Evolutionary conservation across 2,888 invertebrate species (phyloP), one percentile per base, ranked within the genome.

Genomic region (Nipponacmea schrenckii): DNA sequence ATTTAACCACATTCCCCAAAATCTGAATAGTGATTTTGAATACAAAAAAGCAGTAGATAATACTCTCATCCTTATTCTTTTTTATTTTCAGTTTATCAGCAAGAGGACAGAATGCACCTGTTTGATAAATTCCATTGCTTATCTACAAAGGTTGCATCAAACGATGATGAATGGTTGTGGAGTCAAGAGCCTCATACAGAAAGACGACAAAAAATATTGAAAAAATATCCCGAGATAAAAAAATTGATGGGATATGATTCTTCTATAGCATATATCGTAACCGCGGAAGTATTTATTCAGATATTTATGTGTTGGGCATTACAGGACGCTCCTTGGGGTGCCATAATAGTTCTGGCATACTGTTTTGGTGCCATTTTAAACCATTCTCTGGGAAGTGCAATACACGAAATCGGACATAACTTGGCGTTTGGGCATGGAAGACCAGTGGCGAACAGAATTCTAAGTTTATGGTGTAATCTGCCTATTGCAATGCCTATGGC

Each of bases 171-270:
- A 88, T 98, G 98, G 98, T 92, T 93, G 46, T 96, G 95, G 85
- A 95, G 95, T 0, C 98, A 98, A 86, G 98, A 99, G 88, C 98
- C 98, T 2, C 99, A 99, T 89, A 96, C 97, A 3, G 93, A 94
- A 74, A 92, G 98, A 72, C 92, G 99, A 75, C 95, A 95, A 91
- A 92, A 95, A 81, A 99, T 99, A 88, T 91, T 98, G 86, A 81
- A 80, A 67, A 87, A 86, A 73, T 83, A 89, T 73, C 89, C 89
- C 7, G 84, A 89, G 77, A 88, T 89, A 27, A 89, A 89, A 74
- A 82, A 84, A 56, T 81, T 89, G 17, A 89, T 89, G 88, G 88
- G 88, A 17, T 83, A 84, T 69, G 87, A 89, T 73, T 81, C 84
- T 0, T 75, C 77, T 48, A 87, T 88, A 27, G 81, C 83, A 14